Base-by-base conservation (phyloP, 2,888 invertebrate genomes). In the Perizoma affinitatum region DNA sequence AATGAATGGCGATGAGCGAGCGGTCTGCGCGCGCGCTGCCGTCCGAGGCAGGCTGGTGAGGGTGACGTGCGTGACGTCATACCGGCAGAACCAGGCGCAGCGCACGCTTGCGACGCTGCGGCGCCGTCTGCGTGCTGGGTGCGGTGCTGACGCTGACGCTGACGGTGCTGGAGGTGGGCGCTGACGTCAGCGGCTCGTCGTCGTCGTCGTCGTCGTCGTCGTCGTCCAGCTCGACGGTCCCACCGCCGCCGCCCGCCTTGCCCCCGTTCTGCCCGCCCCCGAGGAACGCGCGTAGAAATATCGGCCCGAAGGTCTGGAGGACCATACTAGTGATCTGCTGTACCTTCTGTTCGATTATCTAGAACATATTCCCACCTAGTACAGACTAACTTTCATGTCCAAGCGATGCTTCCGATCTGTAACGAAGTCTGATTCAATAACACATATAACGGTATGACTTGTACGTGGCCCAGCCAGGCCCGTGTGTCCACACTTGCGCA, bases 301-400 rank as follows among this genome's bases (percentile, higher is more conserved):
- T 93, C 44, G 97, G 95, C 50, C 97, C 97, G 79, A 97, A 94
- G 66, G 95, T 93, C 78, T 96, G 94, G 87, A 97, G 94, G 78
- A 97, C 88, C 84, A 94, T 93, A 83, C 95, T 93, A 68, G 95
- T 95, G 81, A 96, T 93, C 87, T 94, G 93, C 93, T 96, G 96
- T 86, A 96, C 95, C 85, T 95, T 95, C 87, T 94, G 93, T 93
- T 96, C 96, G 91, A 96, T 92, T 81, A 96, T 95, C 96, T 92
- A 92, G 82, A 92, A 92, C 90, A 91, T 78, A 90, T 76, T 83
- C 79, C 78, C 75, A 77, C 83, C 84, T 86, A 84, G 83, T 68
- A 6, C 38, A 38, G 38, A 38, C 38, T 38, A 38, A 22, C 1
- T 40, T 45, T 54, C 54, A 5, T 44, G 41, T 50, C 43, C 61